Evolutionary conservation across 2,888 invertebrate species (phyloP).

Genomic region (Aplocera efformata): DNA sequence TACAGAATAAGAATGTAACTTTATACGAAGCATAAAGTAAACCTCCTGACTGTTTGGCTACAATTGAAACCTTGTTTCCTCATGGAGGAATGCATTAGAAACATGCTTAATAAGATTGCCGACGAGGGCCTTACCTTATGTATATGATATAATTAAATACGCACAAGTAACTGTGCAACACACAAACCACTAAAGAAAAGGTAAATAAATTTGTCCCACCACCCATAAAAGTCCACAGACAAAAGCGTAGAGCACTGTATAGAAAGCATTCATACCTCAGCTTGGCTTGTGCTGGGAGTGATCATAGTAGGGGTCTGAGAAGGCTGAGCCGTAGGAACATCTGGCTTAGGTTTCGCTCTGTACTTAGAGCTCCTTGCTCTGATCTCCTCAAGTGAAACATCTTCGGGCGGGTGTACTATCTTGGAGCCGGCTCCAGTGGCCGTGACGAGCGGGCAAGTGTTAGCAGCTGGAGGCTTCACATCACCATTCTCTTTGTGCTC

Average conservation of each 20-base stretch:
- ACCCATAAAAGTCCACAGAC: not conserved
- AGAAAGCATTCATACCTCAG: conserved; percentile 54
- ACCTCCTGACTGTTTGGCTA: no score
- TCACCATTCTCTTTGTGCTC: conserved; percentile 71
- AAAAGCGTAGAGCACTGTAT: not conserved
- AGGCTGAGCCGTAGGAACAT: conserved; percentile 40
- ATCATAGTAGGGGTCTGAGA: conserved; percentile 41
- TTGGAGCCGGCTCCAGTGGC: conserved; percentile 92
- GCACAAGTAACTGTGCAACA: no score
- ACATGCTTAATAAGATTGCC: no score
- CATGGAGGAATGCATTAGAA: no score
- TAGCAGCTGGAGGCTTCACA: conserved; percentile 61
- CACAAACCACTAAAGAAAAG: no score
- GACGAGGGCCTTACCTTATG: no score
- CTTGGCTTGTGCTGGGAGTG: conserved; percentile 64
- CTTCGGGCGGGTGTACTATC: conserved; percentile 96
- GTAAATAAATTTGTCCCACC: no score
- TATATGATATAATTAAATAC: no score
- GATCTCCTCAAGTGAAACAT: conserved; percentile 93
- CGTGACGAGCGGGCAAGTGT: conserved; percentile 81
- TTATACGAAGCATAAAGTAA: no score
- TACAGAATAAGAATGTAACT: no score
- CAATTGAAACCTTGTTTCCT: no score
- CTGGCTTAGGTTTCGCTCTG: conserved; percentile 62
- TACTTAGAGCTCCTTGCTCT: conserved; percentile 86